Conservation (phyloP, 1,140 invertebrate species). For the Ostrea edulis region DNA sequence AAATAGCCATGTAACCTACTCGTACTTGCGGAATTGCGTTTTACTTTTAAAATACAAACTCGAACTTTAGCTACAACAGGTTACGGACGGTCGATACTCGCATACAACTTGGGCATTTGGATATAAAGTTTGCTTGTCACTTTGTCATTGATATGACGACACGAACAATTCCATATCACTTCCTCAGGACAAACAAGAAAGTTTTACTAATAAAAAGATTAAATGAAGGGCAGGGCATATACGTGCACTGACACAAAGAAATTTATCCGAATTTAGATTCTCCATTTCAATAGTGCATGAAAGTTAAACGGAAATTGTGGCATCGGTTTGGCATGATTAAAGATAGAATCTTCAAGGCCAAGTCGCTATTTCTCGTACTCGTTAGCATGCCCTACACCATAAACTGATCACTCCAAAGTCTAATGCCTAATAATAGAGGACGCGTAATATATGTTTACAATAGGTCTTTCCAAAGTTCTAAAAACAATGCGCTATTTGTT, state of each 20-base stretch:
- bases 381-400: neutral
- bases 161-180: no score
- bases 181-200: no score
- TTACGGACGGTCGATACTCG: no score
- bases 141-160: no score
- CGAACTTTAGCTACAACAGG: no score
- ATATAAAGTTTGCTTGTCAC: no score
- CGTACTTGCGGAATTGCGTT: no score
- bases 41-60: no score
- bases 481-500: neutral
- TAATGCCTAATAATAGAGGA: constrained; percentile 10
- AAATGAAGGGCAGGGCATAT: neutral
- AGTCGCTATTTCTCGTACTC: neutral
- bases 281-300: neutral
- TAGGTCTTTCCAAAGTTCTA: neutral
- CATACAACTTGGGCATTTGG: no score
- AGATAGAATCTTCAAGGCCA: neutral
- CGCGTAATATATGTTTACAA: neutral
- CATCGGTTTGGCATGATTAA: neutral
- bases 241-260: neutral
- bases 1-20: no score
- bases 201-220: neutral
- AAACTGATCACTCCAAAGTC: neutral
- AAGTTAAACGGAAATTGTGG: neutral
- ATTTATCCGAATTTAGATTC: neutral